A percentile compares a stretch with the other conserved stretches of the same genome.
Evolutionary conservation across 1,140 invertebrate species (phyloP).

Genomic region (Pogonomyrmex barbatus): DNA sequence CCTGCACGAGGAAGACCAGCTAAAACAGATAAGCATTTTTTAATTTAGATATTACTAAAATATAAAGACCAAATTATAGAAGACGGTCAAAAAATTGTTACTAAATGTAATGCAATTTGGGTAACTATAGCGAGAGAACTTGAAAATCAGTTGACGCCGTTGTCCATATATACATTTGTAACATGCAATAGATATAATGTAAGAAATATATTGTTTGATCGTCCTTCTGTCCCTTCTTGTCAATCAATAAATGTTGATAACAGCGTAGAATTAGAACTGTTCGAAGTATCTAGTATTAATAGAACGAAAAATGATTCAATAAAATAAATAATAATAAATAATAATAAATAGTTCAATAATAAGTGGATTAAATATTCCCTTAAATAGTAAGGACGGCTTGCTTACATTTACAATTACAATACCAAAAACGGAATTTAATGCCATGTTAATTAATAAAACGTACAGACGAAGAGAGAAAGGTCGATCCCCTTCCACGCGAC

Average conservation of each 20-base stretch:
- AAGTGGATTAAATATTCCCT: not conserved
- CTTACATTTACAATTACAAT: not conserved
- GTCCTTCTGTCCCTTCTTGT: not conserved
- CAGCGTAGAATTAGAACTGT: too few relatives aligned
- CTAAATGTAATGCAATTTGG: not conserved
- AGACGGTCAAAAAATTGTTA: not conserved
- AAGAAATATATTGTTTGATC: not conserved
- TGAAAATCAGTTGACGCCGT: not conserved
- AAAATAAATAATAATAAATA: too few relatives aligned
- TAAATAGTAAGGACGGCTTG: not conserved
- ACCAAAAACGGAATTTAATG: not conserved
- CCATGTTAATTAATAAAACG: not conserved
- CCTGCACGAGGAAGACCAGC: slow-evolving; percentile 4
- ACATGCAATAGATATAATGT: not conserved
- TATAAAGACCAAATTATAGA: not conserved
- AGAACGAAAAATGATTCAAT: not conserved
- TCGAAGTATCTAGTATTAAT: not conserved
- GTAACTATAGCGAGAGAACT: slow-evolving; percentile 1
- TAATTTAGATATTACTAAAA: not conserved
- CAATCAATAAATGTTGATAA: not conserved
- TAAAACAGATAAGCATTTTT: not conserved
- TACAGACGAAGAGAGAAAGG: not conserved
- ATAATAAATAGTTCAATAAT: not conserved
- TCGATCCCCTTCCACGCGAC: not conserved
- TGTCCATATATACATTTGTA: not conserved